These are phyloP conservation scores for Siniperca knerii DNA, from an alignment of 2,113 vertebrate species.

Conservation along the genomic window DNA sequence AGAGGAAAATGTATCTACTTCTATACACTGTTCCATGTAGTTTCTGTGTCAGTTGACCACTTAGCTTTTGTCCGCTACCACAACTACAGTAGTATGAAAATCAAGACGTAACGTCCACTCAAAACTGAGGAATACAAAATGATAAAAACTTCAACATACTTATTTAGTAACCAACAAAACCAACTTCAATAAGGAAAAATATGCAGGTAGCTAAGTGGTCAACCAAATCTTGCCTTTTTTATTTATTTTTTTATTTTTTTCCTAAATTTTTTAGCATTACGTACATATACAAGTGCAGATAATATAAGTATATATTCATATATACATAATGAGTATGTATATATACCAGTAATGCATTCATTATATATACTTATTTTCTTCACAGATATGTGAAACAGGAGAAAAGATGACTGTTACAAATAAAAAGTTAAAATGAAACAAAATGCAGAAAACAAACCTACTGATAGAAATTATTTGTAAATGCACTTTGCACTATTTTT, in stretches of 20 bases:
- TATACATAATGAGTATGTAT: constrained; percentile 85
- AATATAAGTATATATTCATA: constrained; percentile 86
- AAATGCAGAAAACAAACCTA: constrained; percentile 85
- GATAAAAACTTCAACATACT: constrained; percentile 73
- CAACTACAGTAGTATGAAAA: constrained; percentile 78
- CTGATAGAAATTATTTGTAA: constrained; percentile 88
- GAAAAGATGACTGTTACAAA: constrained; percentile 83
- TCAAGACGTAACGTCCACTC: constrained; percentile 71
- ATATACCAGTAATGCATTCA: constrained; percentile 83
- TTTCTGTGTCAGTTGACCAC: constrained; percentile 83
- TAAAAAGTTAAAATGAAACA: constrained; percentile 87
- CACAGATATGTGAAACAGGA: constrained; percentile 84
- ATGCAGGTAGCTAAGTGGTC: constrained; percentile 83
- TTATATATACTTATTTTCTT: constrained; percentile 84
- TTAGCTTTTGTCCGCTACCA: constrained; percentile 82
- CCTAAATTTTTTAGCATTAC: constrained; percentile 72
- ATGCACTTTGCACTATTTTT: constrained; percentile 80
- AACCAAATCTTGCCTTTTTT: constrained; percentile 78
- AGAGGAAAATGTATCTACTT: constrained; percentile 87
- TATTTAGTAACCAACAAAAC: constrained; percentile 73
- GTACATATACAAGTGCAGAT: constrained; percentile 82
- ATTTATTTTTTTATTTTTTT: constrained; percentile 62
- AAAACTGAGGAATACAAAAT: constrained; percentile 72
- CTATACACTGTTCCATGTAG: constrained; percentile 87
- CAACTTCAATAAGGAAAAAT: constrained; percentile 70